Evolutionary conservation across 2,888 invertebrate genomes (phyloP).

Genomic region (Escarpia spicata): DNA sequence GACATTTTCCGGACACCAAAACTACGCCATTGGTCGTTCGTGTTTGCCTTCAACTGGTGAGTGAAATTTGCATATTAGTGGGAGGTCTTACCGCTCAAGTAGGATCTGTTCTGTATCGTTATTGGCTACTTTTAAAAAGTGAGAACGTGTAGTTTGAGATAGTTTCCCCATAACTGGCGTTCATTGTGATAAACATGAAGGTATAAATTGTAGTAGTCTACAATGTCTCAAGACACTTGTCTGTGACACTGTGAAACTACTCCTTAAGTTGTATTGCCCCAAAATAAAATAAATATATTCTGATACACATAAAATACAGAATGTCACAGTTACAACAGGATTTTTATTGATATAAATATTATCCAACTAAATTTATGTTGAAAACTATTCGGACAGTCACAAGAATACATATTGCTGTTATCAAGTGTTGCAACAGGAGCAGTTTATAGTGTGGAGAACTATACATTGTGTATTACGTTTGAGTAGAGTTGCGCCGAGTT

Average conservation of each 20-base stretch:
- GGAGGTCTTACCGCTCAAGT: background rate
- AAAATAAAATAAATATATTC: too few relatives aligned
- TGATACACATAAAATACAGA: too few relatives aligned
- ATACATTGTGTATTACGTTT: too few relatives aligned
- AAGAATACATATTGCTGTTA: too few relatives aligned
- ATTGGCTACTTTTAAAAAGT: background rate
- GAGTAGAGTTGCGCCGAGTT: too few relatives aligned
- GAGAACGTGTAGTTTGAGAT: background rate
- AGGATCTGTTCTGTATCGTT: background rate
- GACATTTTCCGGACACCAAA: constrained; percentile 52
- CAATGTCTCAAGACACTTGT: background rate
- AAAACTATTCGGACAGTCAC: too few relatives aligned
- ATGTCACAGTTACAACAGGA: too few relatives aligned
- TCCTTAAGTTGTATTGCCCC: background rate
- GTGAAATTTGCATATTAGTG: background rate
- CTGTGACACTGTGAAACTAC: background rate
- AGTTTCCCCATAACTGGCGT: background rate
- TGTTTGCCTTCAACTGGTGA: background rate
- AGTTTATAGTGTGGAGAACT: too few relatives aligned
- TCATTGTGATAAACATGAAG: background rate
- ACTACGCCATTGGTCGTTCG: constrained; percentile 51
- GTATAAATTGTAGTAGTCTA: background rate
- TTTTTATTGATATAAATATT: too few relatives aligned
- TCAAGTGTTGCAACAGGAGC: too few relatives aligned
- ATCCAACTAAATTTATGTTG: too few relatives aligned